Conservation (phyloP, 2,113 vertebrate species). For the Trogon melanurus region DNA sequence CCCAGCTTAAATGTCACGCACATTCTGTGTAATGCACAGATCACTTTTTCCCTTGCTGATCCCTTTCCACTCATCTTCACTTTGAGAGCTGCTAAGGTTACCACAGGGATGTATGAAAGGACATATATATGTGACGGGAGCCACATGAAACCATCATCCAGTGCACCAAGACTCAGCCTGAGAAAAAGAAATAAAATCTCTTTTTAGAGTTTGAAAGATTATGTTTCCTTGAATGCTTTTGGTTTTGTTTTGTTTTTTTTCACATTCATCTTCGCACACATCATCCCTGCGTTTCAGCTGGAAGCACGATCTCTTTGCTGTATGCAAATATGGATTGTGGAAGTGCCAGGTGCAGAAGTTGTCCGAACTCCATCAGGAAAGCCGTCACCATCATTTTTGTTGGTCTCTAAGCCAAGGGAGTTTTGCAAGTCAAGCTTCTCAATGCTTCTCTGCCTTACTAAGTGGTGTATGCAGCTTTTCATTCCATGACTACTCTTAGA, state of each 20-base stretch:
- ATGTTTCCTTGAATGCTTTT: background rate
- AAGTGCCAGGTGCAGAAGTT: background rate
- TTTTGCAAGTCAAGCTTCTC: background rate
- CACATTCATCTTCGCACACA: rapidly evolving
- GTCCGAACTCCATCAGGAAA: background rate
- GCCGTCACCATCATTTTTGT: background rate
- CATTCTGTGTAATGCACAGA: background rate
- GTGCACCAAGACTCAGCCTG: background rate
- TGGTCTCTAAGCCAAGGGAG: background rate
- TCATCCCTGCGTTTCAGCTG: background rate
- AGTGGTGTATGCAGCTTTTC: background rate
- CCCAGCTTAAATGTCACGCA: background rate
- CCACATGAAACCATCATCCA: background rate
- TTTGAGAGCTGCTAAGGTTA: background rate
- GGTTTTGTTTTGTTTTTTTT: too few relatives aligned
- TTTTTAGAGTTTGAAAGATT: background rate
- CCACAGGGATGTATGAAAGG: background rate
- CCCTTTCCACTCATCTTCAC: background rate
- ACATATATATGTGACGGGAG: background rate
- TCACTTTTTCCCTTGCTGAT: background rate
- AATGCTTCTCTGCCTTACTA: background rate
- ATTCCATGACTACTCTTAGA: background rate
- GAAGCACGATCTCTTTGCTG: rapidly evolving
- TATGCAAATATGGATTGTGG: background rate
- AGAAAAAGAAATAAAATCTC: background rate